A percentile compares a stretch with the other conserved stretches of the same genome.
Evolutionary conservation across 1,140 invertebrate genomes (phyloP).

Genomic region (Drosophila teissieri): DNA sequence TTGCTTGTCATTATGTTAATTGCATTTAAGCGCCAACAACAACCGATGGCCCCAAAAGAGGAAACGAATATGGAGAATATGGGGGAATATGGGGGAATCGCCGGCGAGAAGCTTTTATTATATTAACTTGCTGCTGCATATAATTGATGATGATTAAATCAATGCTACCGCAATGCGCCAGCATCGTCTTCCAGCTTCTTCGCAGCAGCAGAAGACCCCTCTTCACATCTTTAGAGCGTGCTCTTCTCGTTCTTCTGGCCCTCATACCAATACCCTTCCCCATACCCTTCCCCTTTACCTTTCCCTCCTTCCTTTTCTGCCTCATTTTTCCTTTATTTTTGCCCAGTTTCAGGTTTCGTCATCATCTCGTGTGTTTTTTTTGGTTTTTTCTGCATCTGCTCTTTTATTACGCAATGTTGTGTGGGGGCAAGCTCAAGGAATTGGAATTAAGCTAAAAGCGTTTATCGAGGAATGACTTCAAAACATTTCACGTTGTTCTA

Average conservation of each 20-base stretch:
- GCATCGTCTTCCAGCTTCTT: constrained; percentile 45
- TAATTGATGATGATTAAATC: constrained; percentile 83
- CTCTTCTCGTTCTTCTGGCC: constrained; percentile 13
- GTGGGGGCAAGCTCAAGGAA: constrained; percentile 4
- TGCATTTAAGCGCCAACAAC: constrained; percentile 77
- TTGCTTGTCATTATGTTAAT: constrained; percentile 83
- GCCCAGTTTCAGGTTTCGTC: constrained; percentile 53
- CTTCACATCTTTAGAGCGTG: constrained; percentile 7
- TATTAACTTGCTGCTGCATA: constrained; percentile 83
- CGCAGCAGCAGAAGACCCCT: neutral
- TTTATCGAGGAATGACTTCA: neutral
- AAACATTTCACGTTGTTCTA: too few species aligned
- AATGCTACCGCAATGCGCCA: constrained; percentile 80
- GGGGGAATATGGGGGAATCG: constrained; percentile 18
- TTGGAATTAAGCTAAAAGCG: neutral
- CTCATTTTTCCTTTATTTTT: constrained; percentile 15
- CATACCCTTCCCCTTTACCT: neutral
- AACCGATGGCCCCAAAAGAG: constrained; percentile 31
- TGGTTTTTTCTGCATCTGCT: constrained; percentile 26
- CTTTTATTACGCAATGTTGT: constrained; percentile 30
- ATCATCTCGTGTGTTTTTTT: constrained; percentile 9
- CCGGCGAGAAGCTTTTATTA: constrained; percentile 71
- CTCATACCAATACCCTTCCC: neutral
- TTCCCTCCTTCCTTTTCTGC: neutral
- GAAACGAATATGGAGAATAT: constrained; percentile 4